phyloP scores from a whole-genome alignment of 2,888 invertebrate species.

The Harmothoe impar region DNA sequence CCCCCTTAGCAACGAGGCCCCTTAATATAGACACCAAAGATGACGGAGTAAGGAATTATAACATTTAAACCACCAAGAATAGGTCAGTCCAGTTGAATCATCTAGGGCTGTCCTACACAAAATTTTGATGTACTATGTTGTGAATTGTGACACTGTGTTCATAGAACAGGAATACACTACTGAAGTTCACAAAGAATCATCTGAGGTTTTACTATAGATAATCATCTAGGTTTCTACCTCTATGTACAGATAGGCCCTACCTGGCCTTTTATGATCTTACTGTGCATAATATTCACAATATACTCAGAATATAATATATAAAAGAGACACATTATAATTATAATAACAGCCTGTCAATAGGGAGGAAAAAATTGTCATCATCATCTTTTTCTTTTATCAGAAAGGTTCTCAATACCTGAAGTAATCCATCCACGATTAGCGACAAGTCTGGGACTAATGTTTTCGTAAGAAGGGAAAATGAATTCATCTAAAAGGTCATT shows the following conservation, averaged over 20 bases:
- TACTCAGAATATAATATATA: neutral
- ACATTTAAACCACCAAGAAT: too few species aligned
- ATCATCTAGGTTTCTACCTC: neutral
- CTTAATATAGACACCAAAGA: too few species aligned
- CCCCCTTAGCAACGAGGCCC: too few species aligned
- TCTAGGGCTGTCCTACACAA: too few species aligned
- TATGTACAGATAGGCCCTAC: slow-evolving; percentile 43
- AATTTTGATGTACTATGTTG: too few species aligned
- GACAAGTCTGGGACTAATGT: neutral
- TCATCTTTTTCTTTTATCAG: neutral
- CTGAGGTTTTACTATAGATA: neutral
- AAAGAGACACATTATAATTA: neutral
- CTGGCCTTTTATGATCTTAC: neutral
- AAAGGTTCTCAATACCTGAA: neutral
- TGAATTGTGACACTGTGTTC: neutral
- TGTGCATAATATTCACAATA: slow-evolving; percentile 31
- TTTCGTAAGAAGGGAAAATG: neutral
- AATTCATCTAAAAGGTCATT: too few species aligned
- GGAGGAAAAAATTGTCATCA: neutral
- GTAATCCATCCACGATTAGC: neutral
- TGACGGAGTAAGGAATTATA: too few species aligned
- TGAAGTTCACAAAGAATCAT: slow-evolving; percentile 16
- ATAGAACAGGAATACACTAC: slow-evolving; percentile 37
- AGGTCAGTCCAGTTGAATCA: too few species aligned
- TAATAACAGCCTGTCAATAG: neutral